Conservation (phyloP, 2,888 invertebrate species). For the Ochropacha duplaris region DNA sequence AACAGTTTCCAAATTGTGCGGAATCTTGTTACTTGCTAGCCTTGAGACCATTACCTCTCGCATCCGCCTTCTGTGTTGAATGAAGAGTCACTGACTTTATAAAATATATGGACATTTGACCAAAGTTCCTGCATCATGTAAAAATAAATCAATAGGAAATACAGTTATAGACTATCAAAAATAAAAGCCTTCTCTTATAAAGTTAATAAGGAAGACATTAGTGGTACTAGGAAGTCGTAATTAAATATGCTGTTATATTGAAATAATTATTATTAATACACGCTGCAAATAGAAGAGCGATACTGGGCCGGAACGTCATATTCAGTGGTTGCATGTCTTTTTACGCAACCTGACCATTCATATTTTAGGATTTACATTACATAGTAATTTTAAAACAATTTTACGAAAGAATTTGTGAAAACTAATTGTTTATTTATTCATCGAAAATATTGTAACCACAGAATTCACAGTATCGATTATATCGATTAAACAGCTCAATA, state of each 20-base stretch:
- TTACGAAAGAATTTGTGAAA: too few relatives aligned
- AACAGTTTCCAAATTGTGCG: neutral
- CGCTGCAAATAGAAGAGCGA: neutral
- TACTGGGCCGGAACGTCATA: neutral
- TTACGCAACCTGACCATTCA: neutral
- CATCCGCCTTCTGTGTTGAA: neutral
- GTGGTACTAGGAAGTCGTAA: constrained; percentile 1
- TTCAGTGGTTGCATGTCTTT: neutral
- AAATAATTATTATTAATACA: neutral
- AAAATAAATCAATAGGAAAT: neutral
- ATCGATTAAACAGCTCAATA: neutral
- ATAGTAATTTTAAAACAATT: neutral
- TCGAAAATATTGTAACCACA: too few relatives aligned
- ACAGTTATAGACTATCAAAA: neutral
- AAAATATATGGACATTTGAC: neutral
- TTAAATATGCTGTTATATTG: neutral
- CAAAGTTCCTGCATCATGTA: neutral
- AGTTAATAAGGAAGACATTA: neutral
- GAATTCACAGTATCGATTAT: too few relatives aligned
- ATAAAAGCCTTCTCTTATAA: neutral
- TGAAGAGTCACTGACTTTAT: neutral
- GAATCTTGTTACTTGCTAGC: neutral
- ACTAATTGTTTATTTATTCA: too few relatives aligned
- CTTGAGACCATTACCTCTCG: neutral
- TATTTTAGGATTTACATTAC: neutral